Evolutionary conservation across 2,888 invertebrate genomes (phyloP).

Genomic region (Mesodorylaimus sp.): DNA sequence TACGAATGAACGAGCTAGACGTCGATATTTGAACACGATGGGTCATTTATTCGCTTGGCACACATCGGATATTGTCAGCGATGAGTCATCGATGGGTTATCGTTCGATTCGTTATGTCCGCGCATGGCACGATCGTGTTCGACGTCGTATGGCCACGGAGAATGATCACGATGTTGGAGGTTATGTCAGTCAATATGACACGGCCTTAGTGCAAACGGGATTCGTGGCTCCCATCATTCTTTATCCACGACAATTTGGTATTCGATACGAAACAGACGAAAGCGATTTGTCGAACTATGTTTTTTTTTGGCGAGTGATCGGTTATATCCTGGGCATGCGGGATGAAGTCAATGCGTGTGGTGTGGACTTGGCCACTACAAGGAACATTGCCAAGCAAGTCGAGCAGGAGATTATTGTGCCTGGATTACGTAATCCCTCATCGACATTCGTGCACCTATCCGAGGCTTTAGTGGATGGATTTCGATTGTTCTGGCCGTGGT

Average conservation of each 20-base stretch:
- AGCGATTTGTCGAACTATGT: conserved; percentile 28
- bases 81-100: neutral
- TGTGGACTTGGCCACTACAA: neutral
- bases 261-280: conserved; percentile 3
- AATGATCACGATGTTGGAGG: neutral
- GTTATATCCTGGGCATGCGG: conserved; percentile 24
- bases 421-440: too few species aligned
- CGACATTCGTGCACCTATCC: too few species aligned
- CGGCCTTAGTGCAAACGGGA: conserved; percentile 28
- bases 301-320: conserved; percentile 30
- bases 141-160: neutral
- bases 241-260: neutral
- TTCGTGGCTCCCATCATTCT: conserved; percentile 23
- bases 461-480: too few species aligned
- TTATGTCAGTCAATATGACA: conserved; percentile 26
- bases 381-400: neutral
- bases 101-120: neutral
- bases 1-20: neutral
- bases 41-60: neutral
- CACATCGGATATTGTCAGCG: neutral
- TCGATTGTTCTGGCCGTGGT: too few species aligned
- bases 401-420: neutral
- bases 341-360: conserved; percentile 12
- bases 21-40: neutral
- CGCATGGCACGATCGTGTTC: neutral